phyloP scores from a whole-genome alignment of 2,888 invertebrate species.

The Artemia sp. region DNA sequence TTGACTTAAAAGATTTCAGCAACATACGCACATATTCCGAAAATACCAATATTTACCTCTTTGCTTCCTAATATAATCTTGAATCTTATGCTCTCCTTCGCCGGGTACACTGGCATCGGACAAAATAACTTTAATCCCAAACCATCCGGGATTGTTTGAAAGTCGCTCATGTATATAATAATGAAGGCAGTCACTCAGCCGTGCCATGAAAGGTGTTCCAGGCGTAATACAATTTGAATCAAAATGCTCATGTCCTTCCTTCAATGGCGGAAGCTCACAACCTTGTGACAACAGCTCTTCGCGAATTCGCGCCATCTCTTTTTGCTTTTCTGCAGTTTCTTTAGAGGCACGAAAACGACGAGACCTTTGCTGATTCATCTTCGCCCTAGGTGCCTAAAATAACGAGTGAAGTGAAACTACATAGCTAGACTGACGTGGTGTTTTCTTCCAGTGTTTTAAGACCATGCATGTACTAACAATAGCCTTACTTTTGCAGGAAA shows the following conservation, averaged over 20 bases:
- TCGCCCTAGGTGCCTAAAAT: conserved; percentile 72
- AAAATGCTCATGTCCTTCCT: conserved; percentile 80
- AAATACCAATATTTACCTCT: conserved; percentile 41
- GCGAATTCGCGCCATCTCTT: conserved; percentile 62
- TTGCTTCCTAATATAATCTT: conserved; percentile 95
- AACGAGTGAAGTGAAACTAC: conserved; percentile 23
- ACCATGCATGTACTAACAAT: neutral
- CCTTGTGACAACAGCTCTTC: conserved; percentile 54
- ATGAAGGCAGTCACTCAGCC: conserved; percentile 51
- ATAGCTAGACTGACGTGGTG: neutral
- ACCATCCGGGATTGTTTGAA: conserved; percentile 90
- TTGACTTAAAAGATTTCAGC: no score
- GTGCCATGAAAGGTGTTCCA: conserved; percentile 94
- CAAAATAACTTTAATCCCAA: conserved; percentile 77
- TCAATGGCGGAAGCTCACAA: conserved; percentile 60
- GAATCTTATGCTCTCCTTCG: conserved; percentile 97
- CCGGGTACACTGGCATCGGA: conserved; percentile 97
- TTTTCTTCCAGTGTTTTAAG: no score
- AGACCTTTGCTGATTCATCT: conserved; percentile 99
- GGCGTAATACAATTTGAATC: conserved; percentile 99
- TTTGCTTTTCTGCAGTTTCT: conserved; percentile 71
- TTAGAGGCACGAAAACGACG: conserved; percentile 91
- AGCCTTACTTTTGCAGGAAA: conserved; percentile 5
- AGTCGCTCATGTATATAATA: conserved; percentile 77
- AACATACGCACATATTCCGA: no score